phyloP scores from a whole-genome alignment of 2,888 invertebrate species.

The Anodontia alba region DNA sequence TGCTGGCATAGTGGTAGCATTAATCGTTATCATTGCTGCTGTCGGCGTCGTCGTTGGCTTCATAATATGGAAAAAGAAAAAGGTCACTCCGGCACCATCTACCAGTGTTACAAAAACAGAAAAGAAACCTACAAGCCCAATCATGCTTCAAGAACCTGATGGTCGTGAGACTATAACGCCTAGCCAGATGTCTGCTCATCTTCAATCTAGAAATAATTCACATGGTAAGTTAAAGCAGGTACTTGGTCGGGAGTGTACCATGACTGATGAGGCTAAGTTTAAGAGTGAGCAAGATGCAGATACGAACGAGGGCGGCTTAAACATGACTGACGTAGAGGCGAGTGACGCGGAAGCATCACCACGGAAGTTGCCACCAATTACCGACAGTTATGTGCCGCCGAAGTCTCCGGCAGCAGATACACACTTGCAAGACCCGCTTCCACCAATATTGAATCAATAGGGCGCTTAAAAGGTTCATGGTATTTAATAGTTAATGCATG shows the following conservation, averaged over 20 bases:
- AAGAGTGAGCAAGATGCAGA: neutral
- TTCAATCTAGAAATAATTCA: conserved; percentile 38
- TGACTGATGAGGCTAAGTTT: neutral
- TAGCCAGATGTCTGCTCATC: conserved; percentile 46
- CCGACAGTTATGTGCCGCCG: neutral
- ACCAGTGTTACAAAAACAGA: neutral
- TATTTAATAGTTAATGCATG: too few relatives aligned
- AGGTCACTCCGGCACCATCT: conserved; percentile 39
- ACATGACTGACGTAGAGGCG: neutral
- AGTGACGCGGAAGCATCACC: conserved; percentile 17
- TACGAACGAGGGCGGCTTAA: conserved; percentile 21
- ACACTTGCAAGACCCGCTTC: conserved; percentile 50
- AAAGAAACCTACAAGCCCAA: conserved; percentile 7
- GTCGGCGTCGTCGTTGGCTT: conserved; percentile 50
- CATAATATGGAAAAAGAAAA: conserved; percentile 56
- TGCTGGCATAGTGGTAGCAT: conserved; percentile 42
- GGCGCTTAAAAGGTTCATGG: too few relatives aligned
- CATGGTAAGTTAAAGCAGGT: conserved; percentile 61
- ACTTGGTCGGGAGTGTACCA: conserved; percentile 48
- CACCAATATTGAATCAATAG: conserved; percentile 24
- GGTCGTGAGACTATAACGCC: conserved; percentile 45
- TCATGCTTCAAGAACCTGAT: conserved; percentile 20
- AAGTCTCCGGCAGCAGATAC: conserved; percentile 53
- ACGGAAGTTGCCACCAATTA: conserved; percentile 45
- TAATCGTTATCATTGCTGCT: conserved; percentile 43